Base-by-base conservation (phyloP, 1,140 invertebrate species). In the Drosophila trapezifrons region DNA sequence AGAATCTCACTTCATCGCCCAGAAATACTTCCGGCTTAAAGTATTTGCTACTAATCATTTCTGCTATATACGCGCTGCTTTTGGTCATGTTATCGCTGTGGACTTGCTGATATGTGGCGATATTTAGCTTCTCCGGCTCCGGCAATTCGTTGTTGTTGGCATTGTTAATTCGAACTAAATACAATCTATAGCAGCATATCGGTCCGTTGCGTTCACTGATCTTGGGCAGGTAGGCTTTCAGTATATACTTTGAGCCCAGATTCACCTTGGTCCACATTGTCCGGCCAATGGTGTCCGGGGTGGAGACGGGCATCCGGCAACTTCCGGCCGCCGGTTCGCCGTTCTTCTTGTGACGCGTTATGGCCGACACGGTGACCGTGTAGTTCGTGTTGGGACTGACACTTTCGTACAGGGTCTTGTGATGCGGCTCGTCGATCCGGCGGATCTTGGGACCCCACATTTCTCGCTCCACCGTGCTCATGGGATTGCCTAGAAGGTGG, bases 101-200 rank as follows among this genome's bases (percentile, higher is more conserved):
- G 1, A 96, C 95, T 57, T 97, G 95, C 51, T 95, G 93, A 89
- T 97, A 97, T 0, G 95, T 94, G 12, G 94, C 93, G 17, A 97
- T 93, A 13, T 92, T 92, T 1, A 97, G 92, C 62, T 96, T 94
- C 55, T 95, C 93, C 0, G 96, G 96, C 0, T 93, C 82, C 12
- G 95, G 95, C 37, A 97, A 91, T 73, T 95, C 94, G 17, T 93
- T 93, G 67, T 96, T 92, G 49, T 93, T 52, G 29, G 29, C 94
- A 76, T 95, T 94, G 12, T 95, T 93, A 62, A 97, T 93, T 69
- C 95, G 94, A 2, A 97, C 94, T 78, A 97, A 92, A 92, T 96
- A 96, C 46, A 98, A 93, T 80, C 96, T 93, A 90, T 96, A 96
- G 78, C 97, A 97, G 92, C 97, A 97, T 76, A 98, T 97, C 6